Conservation (phyloP, 1,140 invertebrate genomes). For the Rhyacophila brunnea region DNA sequence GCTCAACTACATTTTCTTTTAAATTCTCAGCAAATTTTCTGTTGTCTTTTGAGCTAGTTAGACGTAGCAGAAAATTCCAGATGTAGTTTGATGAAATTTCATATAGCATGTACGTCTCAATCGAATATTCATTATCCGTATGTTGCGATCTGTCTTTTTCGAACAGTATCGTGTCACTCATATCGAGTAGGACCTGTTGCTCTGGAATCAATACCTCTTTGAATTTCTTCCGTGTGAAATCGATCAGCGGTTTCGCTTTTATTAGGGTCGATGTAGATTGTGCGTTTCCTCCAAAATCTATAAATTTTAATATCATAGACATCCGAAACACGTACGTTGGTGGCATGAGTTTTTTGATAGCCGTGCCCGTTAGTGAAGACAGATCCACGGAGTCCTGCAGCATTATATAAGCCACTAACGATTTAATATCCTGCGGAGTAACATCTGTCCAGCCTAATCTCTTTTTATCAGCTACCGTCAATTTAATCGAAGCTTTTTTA, state of each 20-base stretch:
- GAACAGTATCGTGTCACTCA: neutral
- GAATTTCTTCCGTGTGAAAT: neutral
- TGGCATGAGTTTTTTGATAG: too few relatives aligned
- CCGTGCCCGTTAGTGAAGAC: too few relatives aligned
- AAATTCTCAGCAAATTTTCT: neutral
- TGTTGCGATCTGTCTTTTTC: neutral
- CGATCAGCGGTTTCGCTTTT: neutral
- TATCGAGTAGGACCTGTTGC: neutral
- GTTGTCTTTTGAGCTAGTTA: neutral
- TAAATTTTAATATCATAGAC: too few relatives aligned
- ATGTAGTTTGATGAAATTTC: neutral
- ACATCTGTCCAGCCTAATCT: neutral
- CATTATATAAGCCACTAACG: neutral
- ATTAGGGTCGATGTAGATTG: neutral
- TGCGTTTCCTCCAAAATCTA: too few relatives aligned
- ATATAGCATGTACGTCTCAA: neutral
- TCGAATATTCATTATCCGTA: neutral
- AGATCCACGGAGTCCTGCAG: too few relatives aligned
- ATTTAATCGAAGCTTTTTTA: neutral
- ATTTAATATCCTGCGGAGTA: neutral
- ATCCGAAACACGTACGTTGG: too few relatives aligned
- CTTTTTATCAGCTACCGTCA: neutral
- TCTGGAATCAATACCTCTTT: neutral
- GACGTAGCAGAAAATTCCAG: neutral
- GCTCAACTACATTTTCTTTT: neutral